phyloP scores from a whole-genome alignment of 2,888 invertebrate species.

The Leucophenga maculata region DNA sequence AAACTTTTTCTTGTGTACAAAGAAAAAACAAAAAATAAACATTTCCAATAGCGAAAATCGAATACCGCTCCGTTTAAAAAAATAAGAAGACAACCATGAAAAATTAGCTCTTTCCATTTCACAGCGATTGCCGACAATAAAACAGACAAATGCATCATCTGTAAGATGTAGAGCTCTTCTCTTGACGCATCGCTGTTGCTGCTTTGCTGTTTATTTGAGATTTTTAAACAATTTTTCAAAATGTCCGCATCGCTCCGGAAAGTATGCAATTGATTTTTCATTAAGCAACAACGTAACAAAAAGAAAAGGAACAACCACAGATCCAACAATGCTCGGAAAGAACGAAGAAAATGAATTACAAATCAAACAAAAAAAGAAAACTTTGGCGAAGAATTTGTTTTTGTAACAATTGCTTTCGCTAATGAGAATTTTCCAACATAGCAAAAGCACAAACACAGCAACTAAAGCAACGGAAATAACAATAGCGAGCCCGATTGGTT shows the following conservation, averaged over 20 bases:
- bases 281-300: constrained; percentile 10
- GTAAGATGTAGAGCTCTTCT: constrained; percentile 13
- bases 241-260: constrained; percentile 26
- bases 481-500: too few species aligned
- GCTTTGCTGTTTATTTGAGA: not conserved
- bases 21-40: not conserved
- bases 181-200: not conserved
- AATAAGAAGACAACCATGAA: not conserved
- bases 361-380: constrained; percentile 1
- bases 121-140: not conserved
- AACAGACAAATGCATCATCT: constrained; percentile 22
- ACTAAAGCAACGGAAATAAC: too few species aligned
- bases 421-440: constrained; percentile 11
- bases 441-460: not conserved
- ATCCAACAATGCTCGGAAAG: not conserved
- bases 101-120: not conserved
- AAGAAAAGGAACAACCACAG: not conserved
- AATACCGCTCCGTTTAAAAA: not conserved
- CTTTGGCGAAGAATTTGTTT: constrained; percentile 3
- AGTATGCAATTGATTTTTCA: constrained; percentile 33
- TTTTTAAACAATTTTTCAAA: constrained; percentile 25
- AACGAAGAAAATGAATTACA: not conserved
- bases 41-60: not conserved
- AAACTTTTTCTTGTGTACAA: not conserved
- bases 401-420: constrained; percentile 7